Evolutionary conservation across 2,113 vertebrate genomes (phyloP), one percentile per base, ranked within the genome.

Genomic region (Platanista minor): DNA sequence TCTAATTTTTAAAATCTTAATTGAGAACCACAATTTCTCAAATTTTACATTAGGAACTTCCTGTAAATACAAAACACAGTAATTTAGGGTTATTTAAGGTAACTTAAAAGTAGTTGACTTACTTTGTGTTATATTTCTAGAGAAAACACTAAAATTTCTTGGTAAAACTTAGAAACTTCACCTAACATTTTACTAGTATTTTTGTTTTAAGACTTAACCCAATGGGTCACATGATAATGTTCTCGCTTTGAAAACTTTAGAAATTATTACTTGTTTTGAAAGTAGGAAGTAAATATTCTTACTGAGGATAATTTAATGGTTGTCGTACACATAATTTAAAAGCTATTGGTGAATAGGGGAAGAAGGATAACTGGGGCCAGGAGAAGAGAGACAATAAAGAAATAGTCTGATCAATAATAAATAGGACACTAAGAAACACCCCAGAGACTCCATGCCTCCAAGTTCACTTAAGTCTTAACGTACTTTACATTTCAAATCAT

Each of bases 401-500:
- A 98, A 97, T 95, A 88, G 96, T 97, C 98, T 98, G 97, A 91
- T 98, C 97, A 98, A 95, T 97, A 97, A 98, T 98, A 98, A 98
- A 98, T 95, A 54, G 90, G 98, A 98, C 98, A 97, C 96, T 98
- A 96, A 91, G 98, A 98, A 98, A 97, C 95, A 98, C 97, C 98
- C 98, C 96, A 78, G 98, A 98, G 98, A 98, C 95, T 49, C 93
- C 36, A 87, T 62, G 98, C 97, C 83, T 98, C 98, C 98, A 98
- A 98, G 98, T 99, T 99, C 98, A 98, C 98, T 99, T 98, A 98
- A 98, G 98, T 98, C 98, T 98, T 98, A 98, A 98, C 93, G 3
- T 98, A 99, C 98, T 99, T 99, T 99, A 99, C 98, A 99, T 99
- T 99, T 98, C 98, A 99, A 99, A 99, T 98, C 98, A 98, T 99